These are phyloP conservation scores for Lepilemur ruficaudatus DNA, from an alignment of 2,797 vertebrate species.

Conservation along the genomic window DNA sequence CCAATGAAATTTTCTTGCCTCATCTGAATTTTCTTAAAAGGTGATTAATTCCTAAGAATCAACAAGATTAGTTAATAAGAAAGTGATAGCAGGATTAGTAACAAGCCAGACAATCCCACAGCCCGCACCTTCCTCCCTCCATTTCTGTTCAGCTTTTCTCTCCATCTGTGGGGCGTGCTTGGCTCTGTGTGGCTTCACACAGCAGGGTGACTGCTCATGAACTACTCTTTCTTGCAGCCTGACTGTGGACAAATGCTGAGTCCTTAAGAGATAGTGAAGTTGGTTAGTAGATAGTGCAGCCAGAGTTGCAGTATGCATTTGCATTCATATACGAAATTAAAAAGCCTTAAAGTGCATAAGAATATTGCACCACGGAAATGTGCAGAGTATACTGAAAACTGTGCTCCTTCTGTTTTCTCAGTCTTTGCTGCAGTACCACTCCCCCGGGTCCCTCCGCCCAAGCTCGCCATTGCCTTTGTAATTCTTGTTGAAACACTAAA, in stretches of 20 bases:
- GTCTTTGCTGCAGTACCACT: constrained; percentile 28
- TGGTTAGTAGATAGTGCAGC: constrained; percentile 7
- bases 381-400: constrained; percentile 72
- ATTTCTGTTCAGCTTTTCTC: not conserved
- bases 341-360: constrained; percentile 76
- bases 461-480: constrained; percentile 30
- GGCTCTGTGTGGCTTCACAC: not conserved
- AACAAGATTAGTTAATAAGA: constrained; percentile 10
- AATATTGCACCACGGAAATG: constrained; percentile 65
- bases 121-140: not conserved
- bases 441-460: not conserved
- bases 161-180: not conserved
- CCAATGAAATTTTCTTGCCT: constrained; percentile 8
- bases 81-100: not conserved
- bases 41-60: constrained; percentile 47
- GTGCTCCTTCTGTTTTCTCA: constrained; percentile 55
- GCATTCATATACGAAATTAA: constrained; percentile 54
- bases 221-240: not conserved
- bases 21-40: constrained; percentile 33
- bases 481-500: constrained; percentile 60
- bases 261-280: constrained; percentile 11
- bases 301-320: constrained; percentile 50
- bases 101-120: not conserved
- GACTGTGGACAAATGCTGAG: not conserved
- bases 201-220: not conserved